A percentile compares a stretch with the other conserved stretches of the same genome.
These are phyloP conservation scores for Metridium senile DNA, from an alignment of 92 coral and sea anemone species.

Conservation along the genomic window DNA sequence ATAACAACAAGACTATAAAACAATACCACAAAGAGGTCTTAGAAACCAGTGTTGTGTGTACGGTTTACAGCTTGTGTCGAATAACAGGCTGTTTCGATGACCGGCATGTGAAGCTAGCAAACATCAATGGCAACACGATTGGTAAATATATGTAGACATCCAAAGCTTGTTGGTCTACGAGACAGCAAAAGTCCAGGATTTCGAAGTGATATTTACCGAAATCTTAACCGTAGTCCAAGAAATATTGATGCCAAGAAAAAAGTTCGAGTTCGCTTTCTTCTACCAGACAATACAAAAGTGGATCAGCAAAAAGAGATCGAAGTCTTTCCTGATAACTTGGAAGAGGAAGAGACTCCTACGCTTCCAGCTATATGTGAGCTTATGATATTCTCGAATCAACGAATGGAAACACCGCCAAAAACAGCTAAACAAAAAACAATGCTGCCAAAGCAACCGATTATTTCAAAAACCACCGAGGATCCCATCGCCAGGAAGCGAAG, in stretches of 20 bases:
- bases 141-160: not conserved
- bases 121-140: conserved; percentile 21
- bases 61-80: not conserved
- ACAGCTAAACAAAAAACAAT: conserved; percentile 12
- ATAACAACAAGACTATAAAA: conserved; percentile 5
- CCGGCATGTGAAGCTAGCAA: not conserved
- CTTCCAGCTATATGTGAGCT: conserved; percentile 84
- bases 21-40: conserved; percentile 17
- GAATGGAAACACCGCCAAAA: not conserved
- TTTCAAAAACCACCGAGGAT: conserved; percentile 5
- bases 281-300: conserved; percentile 51
- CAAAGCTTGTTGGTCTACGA: not conserved
- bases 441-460: conserved; percentile 9
- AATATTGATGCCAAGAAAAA: conserved; percentile 18
- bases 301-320: conserved; percentile 30
- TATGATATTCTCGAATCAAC: conserved; percentile 54
- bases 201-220: not conserved
- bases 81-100: not conserved
- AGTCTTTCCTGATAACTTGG: conserved; percentile 24
- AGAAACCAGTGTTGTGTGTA: conserved; percentile 30
- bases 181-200: not conserved
- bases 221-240: not conserved
- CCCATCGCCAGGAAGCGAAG: not conserved
- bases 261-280: conserved; percentile 52
- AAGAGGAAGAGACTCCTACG: conserved; percentile 27